Evolutionary conservation across 2,113 vertebrate species (phyloP).

Genomic region (Irena cyanogastra): DNA sequence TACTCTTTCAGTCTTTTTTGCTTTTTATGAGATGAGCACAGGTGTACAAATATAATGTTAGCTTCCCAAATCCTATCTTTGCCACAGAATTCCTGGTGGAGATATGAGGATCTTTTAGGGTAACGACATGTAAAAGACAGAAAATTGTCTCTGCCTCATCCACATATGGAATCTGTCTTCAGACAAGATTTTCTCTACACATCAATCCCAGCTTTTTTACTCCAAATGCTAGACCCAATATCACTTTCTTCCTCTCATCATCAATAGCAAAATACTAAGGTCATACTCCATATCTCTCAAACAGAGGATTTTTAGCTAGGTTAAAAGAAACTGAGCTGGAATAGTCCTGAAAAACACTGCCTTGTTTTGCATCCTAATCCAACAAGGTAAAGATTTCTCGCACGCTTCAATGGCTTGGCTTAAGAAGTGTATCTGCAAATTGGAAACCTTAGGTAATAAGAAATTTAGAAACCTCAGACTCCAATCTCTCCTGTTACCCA

Average conservation of each 20-base stretch:
- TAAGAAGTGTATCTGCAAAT: not conserved
- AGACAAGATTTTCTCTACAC: not conserved
- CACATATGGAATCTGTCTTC: not conserved
- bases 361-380: not conserved
- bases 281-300: not conserved
- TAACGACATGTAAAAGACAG: not conserved
- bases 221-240: rapidly evolving
- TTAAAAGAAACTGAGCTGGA: not conserved
- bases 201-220: not conserved
- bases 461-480: not conserved
- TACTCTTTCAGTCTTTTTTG: not conserved
- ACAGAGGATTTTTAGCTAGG: not conserved
- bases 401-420: rapidly evolving
- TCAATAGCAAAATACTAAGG: not conserved
- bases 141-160: not conserved
- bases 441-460: not conserved
- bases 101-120: not conserved
- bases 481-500: not conserved
- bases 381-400: not conserved
- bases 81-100: not conserved
- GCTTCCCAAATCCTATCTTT: not conserved
- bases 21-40: not conserved
- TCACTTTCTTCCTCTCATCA: not conserved
- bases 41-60: not conserved
- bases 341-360: not conserved